phyloP scores from a whole-genome alignment of 2,113 vertebrate genomes.

The Apodemus sylvaticus region DNA sequence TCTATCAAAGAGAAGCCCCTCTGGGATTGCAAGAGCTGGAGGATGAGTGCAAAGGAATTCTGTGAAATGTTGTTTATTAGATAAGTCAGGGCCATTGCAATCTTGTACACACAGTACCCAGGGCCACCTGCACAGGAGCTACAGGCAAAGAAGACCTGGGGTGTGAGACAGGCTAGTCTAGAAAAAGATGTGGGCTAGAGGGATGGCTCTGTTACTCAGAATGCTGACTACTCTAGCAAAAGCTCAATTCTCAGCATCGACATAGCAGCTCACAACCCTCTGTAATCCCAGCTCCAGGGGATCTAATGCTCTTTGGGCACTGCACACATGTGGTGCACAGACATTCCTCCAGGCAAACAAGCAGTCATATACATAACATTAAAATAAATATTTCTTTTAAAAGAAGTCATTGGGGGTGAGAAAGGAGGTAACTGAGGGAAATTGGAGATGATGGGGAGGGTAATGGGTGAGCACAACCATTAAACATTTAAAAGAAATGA shows the following conservation, averaged over 20 bases:
- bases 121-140: not conserved
- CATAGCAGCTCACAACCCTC: not conserved
- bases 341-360: not conserved
- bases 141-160: not conserved
- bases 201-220: not conserved
- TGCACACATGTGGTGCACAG: not conserved
- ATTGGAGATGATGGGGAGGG: not conserved
- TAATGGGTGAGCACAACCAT: not conserved
- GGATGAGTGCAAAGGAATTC: not conserved
- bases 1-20: not conserved
- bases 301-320: not conserved
- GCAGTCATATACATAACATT: not conserved
- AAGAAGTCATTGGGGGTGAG: not conserved
- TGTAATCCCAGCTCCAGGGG: not conserved
- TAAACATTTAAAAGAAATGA: not conserved
- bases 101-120: no score
- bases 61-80: not conserved
- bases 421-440: not conserved
- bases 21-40: not conserved
- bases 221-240: not conserved
- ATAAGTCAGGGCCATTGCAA: not conserved
- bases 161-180: not conserved
- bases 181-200: not conserved
- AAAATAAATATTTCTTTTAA: not conserved
- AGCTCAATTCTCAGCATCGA: not conserved